Evolutionary conservation across 2,888 invertebrate species (phyloP).

Genomic region (Papilio protenor): DNA sequence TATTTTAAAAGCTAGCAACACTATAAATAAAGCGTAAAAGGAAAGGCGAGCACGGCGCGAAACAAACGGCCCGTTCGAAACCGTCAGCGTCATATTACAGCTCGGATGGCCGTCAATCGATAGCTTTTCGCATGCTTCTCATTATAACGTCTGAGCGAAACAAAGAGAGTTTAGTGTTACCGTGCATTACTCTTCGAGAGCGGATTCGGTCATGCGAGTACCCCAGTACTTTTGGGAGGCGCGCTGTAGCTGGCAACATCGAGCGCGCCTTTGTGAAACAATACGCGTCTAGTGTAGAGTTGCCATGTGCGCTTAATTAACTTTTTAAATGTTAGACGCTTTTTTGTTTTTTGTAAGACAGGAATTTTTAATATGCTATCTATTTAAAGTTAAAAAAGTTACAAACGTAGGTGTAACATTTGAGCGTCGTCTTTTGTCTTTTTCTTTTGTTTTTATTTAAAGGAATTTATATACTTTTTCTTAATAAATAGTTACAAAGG

Average conservation of each 20-base stretch:
- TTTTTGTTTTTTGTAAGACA: neutral
- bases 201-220: slow-evolving; percentile 74
- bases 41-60: slow-evolving; percentile 29
- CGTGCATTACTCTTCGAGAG: slow-evolving; percentile 71
- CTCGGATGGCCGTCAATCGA: slow-evolving; percentile 77
- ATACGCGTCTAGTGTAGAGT: slow-evolving; percentile 47
- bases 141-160: slow-evolving; percentile 81
- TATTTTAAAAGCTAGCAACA: slow-evolving; percentile 29
- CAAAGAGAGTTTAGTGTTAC: slow-evolving; percentile 76
- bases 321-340: slow-evolving; percentile 34
- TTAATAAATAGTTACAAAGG: neutral
- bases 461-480: neutral
- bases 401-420: neutral
- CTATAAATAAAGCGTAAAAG: slow-evolving; percentile 22
- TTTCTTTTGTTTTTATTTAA: neutral
- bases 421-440: neutral
- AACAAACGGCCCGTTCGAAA: slow-evolving; percentile 53
- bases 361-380: neutral
- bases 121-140: slow-evolving; percentile 81
- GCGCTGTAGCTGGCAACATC: slow-evolving; percentile 65
- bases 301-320: slow-evolving; percentile 39
- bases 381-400: neutral
- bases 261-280: slow-evolving; percentile 61
- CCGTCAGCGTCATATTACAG: slow-evolving; percentile 69
- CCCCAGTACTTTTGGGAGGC: slow-evolving; percentile 67